Evolutionary conservation across 37 sponge, comb jelly and placozoan genomes (phyloP), one percentile per base, ranked within the genome.

Genomic region (Diacarnus erythraeanus): DNA sequence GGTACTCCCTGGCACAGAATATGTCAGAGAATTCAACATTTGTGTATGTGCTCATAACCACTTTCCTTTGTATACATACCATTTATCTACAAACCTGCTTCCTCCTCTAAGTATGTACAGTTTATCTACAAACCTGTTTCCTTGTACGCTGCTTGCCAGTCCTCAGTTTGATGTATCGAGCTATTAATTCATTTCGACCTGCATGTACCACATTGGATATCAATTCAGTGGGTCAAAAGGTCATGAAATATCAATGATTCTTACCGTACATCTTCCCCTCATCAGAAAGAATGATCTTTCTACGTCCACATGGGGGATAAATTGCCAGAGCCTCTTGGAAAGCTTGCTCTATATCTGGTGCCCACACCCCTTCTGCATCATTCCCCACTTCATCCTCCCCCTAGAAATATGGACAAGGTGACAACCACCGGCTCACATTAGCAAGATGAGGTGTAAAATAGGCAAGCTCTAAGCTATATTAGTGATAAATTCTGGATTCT

Each of bases 261-360:
- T 47, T 85, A 98, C 98, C 99, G 85, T 98, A 98, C 99, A 98
- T 98, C 91, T 98, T 98, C 25, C 99, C 99, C 74, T 98, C 99
- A 78, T 96, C 96, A 37, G 99, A 94, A 37, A 98, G 79, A 41
- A 98, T 98, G 40, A 98, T 98, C 78, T 98, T 98, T 25, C 99
- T 70, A 1, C 99, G 72, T 18, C 99, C 99, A 83, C 99, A 98
- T 0, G 99, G 99, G 42, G 99, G 99, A 72, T 98, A 98, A 38
- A 93, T 95, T 15, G 97, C 94, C 38, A 98, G 86, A 15, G 99
- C 99, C 57, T 98, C 99, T 80, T 98, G 99, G 82, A 98, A 98
- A 0, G 96, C 94, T 56, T 96, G 97, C 86, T 98, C 99, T 21
- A 98, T 98, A 75, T 98, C 99, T 0, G 96, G 86, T 1, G 99